Percentiles rank a stretch among this genome's conserved stretches.
phyloP scores from a whole-genome alignment of 2,113 vertebrate genomes.

The Hiodon alosoides region DNA sequence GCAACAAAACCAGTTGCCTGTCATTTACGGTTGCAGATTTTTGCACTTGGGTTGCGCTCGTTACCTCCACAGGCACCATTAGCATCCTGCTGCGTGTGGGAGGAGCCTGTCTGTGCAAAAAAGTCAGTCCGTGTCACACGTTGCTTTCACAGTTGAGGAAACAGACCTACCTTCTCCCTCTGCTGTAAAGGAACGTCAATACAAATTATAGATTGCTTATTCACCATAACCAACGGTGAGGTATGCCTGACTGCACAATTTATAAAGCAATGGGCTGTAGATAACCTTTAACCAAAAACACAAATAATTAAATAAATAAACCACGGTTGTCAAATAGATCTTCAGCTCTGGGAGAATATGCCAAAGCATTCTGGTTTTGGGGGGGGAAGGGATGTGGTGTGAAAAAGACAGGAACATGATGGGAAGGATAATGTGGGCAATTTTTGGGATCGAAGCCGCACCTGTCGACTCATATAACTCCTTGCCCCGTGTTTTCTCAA shows the following conservation, averaged over 20 bases:
- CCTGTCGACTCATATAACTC: no score
- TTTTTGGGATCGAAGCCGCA: no score
- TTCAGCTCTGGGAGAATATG: neutral
- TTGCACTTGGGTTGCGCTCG: no score
- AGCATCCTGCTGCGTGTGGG: no score
- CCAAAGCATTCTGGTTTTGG: neutral
- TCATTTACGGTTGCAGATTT: no score
- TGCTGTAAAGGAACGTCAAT: neutral
- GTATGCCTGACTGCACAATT: neutral
- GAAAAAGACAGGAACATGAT: no score
- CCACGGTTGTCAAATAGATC: neutral
- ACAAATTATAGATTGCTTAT: neutral
- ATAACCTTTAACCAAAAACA: slow-evolving; percentile 4
- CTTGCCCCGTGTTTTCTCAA: no score
- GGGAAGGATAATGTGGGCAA: no score
- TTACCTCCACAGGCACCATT: no score
- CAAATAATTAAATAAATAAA: neutral
- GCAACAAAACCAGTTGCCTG: no score
- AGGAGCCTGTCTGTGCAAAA: no score
- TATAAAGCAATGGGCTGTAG: slow-evolving; percentile 1
- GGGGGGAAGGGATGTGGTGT: no score
- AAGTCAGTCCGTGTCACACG: neutral
- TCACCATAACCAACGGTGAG: neutral
- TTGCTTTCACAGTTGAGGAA: neutral
- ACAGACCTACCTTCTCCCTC: neutral